These are phyloP conservation scores for Illadopsis cleaveri DNA, from an alignment of 2,113 vertebrate species.

Conservation along the genomic window DNA sequence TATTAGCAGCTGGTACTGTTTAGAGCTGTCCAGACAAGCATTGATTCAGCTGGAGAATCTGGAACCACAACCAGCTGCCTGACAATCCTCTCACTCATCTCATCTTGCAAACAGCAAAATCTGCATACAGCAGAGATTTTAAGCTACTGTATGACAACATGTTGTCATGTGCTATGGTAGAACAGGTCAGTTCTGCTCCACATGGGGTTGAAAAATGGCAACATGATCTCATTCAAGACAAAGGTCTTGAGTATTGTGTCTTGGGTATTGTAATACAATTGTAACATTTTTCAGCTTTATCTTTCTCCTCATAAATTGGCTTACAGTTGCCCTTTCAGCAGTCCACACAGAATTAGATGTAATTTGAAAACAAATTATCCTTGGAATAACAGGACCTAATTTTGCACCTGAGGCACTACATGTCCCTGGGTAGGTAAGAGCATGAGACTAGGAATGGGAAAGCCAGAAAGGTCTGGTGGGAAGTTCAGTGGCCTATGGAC, in stretches of 20 bases:
- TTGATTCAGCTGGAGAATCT: constrained; percentile 12
- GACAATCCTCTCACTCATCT: not conserved
- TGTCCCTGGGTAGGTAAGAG: not conserved
- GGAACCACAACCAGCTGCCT: not conserved
- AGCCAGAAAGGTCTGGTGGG: not conserved
- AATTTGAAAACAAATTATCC: not conserved
- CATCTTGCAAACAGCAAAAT: not conserved
- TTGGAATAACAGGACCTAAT: not conserved
- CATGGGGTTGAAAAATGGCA: not conserved
- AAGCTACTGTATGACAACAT: not conserved
- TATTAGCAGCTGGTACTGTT: not conserved
- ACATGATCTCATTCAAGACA: not conserved
- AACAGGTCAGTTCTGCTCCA: not conserved
- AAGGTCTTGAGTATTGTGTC: not conserved
- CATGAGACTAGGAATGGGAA: not conserved
- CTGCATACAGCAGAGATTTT: not conserved
- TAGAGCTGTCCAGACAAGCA: constrained; percentile 20
- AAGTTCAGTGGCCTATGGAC: not conserved
- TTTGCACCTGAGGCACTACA: not conserved
- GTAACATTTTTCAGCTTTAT: not conserved
- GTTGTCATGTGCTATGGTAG: not conserved
- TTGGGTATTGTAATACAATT: not conserved
- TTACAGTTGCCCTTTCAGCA: not conserved
- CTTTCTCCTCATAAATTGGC: not conserved
- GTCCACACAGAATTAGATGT: not conserved